Evolutionary conservation across 2,888 invertebrate species (phyloP), one percentile per base, ranked within the genome.

Genomic region (Stegophylla sp.): DNA sequence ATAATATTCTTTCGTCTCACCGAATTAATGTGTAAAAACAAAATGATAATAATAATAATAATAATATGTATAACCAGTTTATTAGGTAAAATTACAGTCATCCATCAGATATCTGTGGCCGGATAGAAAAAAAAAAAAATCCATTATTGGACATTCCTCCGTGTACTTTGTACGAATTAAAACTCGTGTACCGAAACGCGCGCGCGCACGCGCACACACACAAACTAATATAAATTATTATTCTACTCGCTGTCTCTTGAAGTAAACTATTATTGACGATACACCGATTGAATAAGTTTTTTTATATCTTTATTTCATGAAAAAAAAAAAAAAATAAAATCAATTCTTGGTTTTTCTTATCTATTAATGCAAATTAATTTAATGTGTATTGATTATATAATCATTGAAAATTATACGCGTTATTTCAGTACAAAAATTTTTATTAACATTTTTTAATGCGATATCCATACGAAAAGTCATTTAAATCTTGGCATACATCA

Each of bases 61-160:
- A n/a, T n/a, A n/a, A n/a, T n/a, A n/a, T n/a, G 23, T 51, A 56
- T 53, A 64, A 64, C 63, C 51, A 41, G 63, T 66, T 64, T 75
- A 66, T 64, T 64, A 43, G 41, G 13, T 51, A 64, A 56, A 53
- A 75, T 75, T 75, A 75, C 41, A 75, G 64, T 66, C 75, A 75
- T 75, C 64, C 64, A 26, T 75, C 75, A 66, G 41, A 75, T 26
- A 75, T 75, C 75, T 66, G 13, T 43, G 75, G 51, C 13, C 53
- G 53, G 51, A 53, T 53, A n/a, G 67, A 28, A 67, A 59, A 67
- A 67, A n/a, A 56, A 28, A 67, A 59, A 67, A 67, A 77, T 67
- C 59, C 67, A 77, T 67, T 63, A 77, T 20, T 41, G 45, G 34
- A 79, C 79, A 79, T 79, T 79, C 79, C 71, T 79, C 20, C 61